A percentile compares a stretch with the other conserved stretches of the same genome.
Conservation (phyloP, 2,113 vertebrate genomes). For the Scomber japonicus region DNA sequence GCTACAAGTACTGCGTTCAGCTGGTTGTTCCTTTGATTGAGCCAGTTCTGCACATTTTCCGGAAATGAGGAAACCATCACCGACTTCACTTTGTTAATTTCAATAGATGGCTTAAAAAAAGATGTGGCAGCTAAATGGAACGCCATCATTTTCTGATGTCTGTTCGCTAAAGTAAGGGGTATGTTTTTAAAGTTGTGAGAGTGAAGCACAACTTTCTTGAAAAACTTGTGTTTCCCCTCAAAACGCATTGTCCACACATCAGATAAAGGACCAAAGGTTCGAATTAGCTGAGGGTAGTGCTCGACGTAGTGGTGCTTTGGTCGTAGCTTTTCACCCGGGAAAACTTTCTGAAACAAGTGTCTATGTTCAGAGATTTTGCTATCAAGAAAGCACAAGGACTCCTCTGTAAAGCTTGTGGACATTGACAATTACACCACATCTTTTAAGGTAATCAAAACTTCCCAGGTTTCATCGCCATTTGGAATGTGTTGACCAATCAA, state of each 20-base stretch:
- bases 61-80: no score
- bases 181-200: slow-evolving; percentile 26
- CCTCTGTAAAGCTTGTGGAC: neutral
- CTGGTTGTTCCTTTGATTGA: no score
- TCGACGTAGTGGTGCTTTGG: slow-evolving; percentile 24
- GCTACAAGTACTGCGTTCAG: no score
- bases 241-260: slow-evolving; percentile 19
- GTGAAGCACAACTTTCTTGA: neutral
- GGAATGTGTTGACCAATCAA: slow-evolving; percentile 15
- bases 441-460: slow-evolving; percentile 25
- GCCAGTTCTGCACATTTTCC: no score
- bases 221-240: slow-evolving; percentile 4
- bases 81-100: no score
- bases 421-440: slow-evolving; percentile 5
- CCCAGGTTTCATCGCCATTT: slow-evolving; percentile 9
- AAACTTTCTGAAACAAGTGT: neutral
- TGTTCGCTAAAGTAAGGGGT: neutral
- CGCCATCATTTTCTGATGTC: no score
- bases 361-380: slow-evolving; percentile 8
- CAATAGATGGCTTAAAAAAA: no score
- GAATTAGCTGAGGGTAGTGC: slow-evolving; percentile 14
- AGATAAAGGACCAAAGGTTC: neutral
- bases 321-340: neutral
- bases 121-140: no score
- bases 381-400: neutral